These are phyloP conservation scores for Heteromurus nitidus DNA, from an alignment of 2,888 invertebrate species.

Conservation along the genomic window DNA sequence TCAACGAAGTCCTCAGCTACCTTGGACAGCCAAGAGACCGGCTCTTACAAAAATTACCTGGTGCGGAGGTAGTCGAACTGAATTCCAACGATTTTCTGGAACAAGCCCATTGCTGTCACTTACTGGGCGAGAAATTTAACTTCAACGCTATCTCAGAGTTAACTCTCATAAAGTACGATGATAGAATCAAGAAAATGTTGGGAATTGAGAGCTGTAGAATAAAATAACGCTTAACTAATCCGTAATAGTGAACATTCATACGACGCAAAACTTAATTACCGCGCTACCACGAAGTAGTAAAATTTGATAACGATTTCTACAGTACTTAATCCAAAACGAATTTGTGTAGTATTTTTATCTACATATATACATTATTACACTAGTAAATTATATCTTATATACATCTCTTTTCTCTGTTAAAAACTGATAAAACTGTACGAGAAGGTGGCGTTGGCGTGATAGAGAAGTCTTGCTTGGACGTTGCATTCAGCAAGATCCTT, in stretches of 20 bases:
- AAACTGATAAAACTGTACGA: too few species aligned
- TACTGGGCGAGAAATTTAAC: slow-evolving; percentile 73
- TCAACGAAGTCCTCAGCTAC: slow-evolving; percentile 86
- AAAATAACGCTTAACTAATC: slow-evolving; percentile 61
- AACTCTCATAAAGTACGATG: slow-evolving; percentile 86
- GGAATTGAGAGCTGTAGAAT: slow-evolving; percentile 82
- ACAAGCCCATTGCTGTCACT: slow-evolving; percentile 73
- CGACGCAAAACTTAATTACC: slow-evolving; percentile 18
- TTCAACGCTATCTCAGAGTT: slow-evolving; percentile 73
- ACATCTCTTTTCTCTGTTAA: too few species aligned
- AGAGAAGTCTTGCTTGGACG: too few species aligned
- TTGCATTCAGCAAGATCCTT: too few species aligned
- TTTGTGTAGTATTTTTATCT: too few species aligned
- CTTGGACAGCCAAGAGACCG: slow-evolving; percentile 78
- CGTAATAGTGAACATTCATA: neutral
- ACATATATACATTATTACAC: too few species aligned
- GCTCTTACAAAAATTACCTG: slow-evolving; percentile 70
- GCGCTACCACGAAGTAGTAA: slow-evolving; percentile 15
- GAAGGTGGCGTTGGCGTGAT: too few species aligned
- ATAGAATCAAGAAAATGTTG: slow-evolving; percentile 87
- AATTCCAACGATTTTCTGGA: slow-evolving; percentile 73
- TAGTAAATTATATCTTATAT: too few species aligned
- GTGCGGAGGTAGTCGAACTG: slow-evolving; percentile 73
- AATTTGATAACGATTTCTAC: neutral
- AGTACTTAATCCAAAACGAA: too few species aligned